A percentile compares a stretch with the other conserved stretches of the same genome.
phyloP scores from a whole-genome alignment of 2,797 vertebrate species.

The Aeoliscus strigatus region DNA sequence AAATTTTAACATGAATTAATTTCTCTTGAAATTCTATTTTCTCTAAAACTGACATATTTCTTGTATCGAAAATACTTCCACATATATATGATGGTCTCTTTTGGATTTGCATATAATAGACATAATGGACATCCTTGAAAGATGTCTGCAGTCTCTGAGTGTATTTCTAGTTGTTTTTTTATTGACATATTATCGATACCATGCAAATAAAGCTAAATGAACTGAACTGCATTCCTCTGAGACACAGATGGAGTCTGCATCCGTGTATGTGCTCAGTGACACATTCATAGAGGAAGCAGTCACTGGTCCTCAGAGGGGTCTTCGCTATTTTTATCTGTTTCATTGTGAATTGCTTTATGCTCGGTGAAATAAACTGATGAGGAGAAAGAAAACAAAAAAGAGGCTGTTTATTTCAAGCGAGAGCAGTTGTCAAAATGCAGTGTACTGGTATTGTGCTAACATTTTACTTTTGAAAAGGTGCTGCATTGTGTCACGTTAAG shows the following conservation, averaged over 20 bases:
- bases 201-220: constrained; percentile 7
- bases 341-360: constrained; percentile 17
- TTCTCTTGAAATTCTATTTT: too few species aligned
- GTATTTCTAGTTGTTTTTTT: too few species aligned
- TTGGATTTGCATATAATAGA: too few species aligned
- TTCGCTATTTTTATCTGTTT: constrained; percentile 19
- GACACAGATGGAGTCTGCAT: background rate
- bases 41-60: too few species aligned
- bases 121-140: too few species aligned
- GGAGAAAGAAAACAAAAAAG: background rate
- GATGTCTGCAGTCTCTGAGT: too few species aligned
- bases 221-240: constrained; percentile 10
- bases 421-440: background rate
- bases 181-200: background rate
- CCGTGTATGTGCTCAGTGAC: constrained; percentile 18
- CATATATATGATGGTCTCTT: too few species aligned
- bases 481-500: background rate
- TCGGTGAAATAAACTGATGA: constrained; percentile 15
- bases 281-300: constrained; percentile 8
- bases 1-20: too few species aligned
- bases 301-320: constrained; percentile 4
- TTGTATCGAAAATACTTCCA: too few species aligned
- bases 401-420: constrained; percentile 1
- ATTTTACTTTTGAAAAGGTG: constrained; percentile 8
- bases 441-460: background rate